phyloP scores from a whole-genome alignment of 2,888 invertebrate genomes.

The Lumbricus terrestris region DNA sequence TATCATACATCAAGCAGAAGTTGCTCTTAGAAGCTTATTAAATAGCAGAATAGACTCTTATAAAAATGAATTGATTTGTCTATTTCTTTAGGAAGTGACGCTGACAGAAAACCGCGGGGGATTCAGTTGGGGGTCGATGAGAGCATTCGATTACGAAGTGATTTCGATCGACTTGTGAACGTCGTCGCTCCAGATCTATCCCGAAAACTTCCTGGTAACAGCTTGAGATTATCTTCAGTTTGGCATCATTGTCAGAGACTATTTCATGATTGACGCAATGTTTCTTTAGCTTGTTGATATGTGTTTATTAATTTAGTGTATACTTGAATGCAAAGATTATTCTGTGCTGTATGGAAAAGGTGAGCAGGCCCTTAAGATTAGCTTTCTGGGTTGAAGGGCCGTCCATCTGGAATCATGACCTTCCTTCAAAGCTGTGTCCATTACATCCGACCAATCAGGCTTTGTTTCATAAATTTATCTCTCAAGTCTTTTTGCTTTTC shows the following conservation, averaged over 20 bases:
- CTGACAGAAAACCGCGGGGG: background rate
- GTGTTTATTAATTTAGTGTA: background rate
- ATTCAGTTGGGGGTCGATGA: background rate
- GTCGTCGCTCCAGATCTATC: background rate
- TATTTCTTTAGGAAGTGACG: background rate
- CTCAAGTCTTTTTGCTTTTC: too few relatives aligned
- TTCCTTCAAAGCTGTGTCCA: too few relatives aligned
- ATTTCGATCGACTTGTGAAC: background rate
- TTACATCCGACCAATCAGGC: too few relatives aligned
- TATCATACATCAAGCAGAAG: background rate
- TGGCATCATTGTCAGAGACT: background rate
- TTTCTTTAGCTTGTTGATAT: background rate
- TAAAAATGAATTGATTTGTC: background rate
- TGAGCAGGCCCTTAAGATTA: too few relatives aligned
- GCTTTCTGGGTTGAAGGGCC: too few relatives aligned
- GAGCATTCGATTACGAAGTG: background rate
- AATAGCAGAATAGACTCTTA: background rate
- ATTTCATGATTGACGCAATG: background rate
- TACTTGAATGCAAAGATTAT: background rate
- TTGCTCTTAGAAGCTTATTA: background rate
- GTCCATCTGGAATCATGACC: too few relatives aligned
- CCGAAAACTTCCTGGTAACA: background rate
- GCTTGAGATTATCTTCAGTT: background rate
- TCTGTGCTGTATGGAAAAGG: background rate
- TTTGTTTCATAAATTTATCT: too few relatives aligned